Evolutionary conservation across 2,797 vertebrate species (phyloP).

Genomic region (Prionace glauca): DNA sequence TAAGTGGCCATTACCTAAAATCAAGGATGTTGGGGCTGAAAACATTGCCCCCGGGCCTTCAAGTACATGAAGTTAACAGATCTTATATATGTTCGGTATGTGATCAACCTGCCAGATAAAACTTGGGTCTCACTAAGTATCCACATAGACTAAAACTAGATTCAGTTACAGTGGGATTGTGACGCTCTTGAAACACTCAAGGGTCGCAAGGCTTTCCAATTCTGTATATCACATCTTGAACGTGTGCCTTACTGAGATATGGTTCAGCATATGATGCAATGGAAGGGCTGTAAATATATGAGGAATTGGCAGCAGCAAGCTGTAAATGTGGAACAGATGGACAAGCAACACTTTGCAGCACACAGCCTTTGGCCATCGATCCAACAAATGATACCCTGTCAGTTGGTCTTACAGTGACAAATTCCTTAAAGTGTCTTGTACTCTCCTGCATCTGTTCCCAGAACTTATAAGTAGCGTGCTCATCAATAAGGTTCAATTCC

Average conservation of each 20-base stretch:
- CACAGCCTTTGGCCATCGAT: not conserved
- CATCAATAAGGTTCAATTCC: not conserved
- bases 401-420: not conserved
- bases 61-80: not conserved
- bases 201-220: not conserved
- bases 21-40: too few relatives aligned
- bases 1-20: too few relatives aligned
- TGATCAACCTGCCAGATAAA: not conserved
- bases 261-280: not conserved
- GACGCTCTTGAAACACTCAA: not conserved
- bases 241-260: not conserved
- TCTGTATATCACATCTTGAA: not conserved
- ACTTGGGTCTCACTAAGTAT: not conserved
- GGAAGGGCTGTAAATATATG: not conserved
- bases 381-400: not conserved
- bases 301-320: not conserved
- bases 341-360: not conserved
- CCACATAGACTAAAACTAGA: not conserved
- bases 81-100: not conserved
- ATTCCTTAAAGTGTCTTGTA: not conserved
- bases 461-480: not conserved
- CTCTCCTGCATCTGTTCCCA: not conserved
- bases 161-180: not conserved
- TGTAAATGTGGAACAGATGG: constrained; percentile 10
- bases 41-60: too few relatives aligned